A percentile compares a stretch with the other conserved stretches of the same genome.
Conservation (phyloP, 2,888 invertebrate genomes). For the Physocephala rufipes region DNA sequence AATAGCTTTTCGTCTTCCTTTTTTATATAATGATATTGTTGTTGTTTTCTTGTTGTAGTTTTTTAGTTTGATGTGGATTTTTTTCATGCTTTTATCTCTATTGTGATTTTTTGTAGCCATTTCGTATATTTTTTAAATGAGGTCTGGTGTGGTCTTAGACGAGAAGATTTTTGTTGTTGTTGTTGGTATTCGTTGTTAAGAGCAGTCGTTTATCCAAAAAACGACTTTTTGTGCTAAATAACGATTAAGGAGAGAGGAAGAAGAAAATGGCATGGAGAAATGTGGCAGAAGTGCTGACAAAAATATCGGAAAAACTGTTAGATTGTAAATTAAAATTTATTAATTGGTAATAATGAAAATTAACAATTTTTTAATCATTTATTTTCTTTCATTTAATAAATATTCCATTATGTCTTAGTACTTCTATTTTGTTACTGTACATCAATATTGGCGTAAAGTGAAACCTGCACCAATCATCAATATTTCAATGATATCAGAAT, state of each 20-base stretch:
- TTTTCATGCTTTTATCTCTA: conserved; percentile 1
- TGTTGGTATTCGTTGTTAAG: not conserved
- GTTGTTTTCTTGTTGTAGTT: conserved; percentile 3
- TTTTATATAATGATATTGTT: not conserved
- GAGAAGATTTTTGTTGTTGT: no score
- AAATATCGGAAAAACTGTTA: no score
- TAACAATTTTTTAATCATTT: no score
- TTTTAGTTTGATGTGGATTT: not conserved
- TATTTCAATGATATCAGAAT: no score
- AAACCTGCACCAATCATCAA: no score
- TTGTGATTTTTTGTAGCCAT: not conserved
- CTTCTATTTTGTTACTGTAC: no score
- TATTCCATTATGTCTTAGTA: no score
- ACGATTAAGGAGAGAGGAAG: not conserved
- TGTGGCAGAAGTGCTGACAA: no score
- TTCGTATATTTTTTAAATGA: conserved; percentile 2
- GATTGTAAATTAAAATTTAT: no score
- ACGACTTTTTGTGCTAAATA: not conserved
- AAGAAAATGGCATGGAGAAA: not conserved
- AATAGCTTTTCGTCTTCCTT: conserved; percentile 5
- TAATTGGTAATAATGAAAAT: no score
- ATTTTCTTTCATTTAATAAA: no score
- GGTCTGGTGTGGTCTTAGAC: not conserved
- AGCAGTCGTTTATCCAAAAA: not conserved
- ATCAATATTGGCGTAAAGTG: no score